Evolutionary conservation across 2,113 vertebrate species (phyloP).

Genomic region (Podarcis raffonei): DNA sequence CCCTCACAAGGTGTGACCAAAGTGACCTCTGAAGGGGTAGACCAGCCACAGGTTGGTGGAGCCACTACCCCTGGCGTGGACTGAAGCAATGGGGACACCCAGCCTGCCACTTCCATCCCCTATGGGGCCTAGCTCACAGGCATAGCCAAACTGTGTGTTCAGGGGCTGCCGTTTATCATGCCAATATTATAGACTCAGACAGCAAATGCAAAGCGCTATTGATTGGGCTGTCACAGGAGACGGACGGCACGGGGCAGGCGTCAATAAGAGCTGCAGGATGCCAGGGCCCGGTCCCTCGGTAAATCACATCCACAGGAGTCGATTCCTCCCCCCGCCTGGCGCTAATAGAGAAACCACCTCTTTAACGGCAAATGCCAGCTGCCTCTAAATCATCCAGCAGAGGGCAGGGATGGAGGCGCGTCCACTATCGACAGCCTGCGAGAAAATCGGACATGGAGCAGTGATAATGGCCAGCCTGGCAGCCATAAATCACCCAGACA

Average conservation of each 20-base stretch:
- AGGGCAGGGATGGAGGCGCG: not conserved
- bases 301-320: slow-evolving; percentile 3
- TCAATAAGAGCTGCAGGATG: slow-evolving; percentile 8
- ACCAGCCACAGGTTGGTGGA: not conserved
- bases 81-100: not conserved
- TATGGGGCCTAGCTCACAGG: not conserved
- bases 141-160: not conserved
- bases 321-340: not conserved
- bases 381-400: not conserved
- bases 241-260: slow-evolving; percentile 14
- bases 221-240: slow-evolving; percentile 29
- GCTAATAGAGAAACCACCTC: slow-evolving; percentile 5
- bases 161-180: not conserved
- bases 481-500: not conserved
- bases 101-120: no score
- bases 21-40: not conserved
- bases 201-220: slow-evolving; percentile 28
- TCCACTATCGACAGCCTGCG: not conserved
- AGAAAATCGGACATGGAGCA: not conserved
- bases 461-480: not conserved
- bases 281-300: not conserved
- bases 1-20: not conserved
- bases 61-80: not conserved
- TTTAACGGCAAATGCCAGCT: not conserved
- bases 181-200: slow-evolving; percentile 10